phyloP scores from a whole-genome alignment of 2,888 invertebrate genomes.

The Biston stratarius region DNA sequence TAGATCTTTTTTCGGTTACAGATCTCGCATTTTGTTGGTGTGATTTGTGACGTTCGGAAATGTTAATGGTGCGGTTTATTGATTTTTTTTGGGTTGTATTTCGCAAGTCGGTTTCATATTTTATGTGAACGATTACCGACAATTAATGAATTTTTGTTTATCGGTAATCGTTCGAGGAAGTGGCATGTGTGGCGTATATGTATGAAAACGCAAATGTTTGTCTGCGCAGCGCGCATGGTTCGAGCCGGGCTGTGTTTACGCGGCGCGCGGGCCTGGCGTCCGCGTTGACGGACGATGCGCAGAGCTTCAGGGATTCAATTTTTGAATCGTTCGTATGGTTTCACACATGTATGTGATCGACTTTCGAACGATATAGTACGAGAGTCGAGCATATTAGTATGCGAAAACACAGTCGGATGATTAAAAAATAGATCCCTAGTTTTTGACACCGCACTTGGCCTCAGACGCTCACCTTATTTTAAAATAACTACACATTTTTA shows the following conservation, averaged over 20 bases:
- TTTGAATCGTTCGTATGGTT: too few relatives aligned
- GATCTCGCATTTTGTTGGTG: conserved; percentile 85
- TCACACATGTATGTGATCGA: too few relatives aligned
- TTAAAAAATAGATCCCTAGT: conserved; percentile 41
- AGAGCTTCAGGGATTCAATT: conserved; percentile 53
- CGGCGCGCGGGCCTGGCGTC: conserved; percentile 44
- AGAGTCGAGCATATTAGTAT: too few relatives aligned
- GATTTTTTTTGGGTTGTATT: conserved; percentile 64
- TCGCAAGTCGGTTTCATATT: conserved; percentile 47
- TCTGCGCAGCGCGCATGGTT: conserved; percentile 42
- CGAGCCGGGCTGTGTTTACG: conserved; percentile 68
- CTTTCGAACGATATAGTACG: too few relatives aligned
- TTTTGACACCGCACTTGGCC: conserved; percentile 76
- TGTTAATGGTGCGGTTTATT: conserved; percentile 79
- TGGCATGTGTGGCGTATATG: conserved; percentile 48
- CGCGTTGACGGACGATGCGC: conserved; percentile 76
- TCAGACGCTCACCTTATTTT: conserved; percentile 69
- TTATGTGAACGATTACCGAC: conserved; percentile 27
- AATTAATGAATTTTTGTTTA: conserved; percentile 36
- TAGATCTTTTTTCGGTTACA: conserved; percentile 83
- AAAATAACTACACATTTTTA: conserved; percentile 52
- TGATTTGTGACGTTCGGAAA: conserved; percentile 86
- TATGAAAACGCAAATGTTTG: conserved; percentile 73
- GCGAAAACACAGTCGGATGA: too few relatives aligned
- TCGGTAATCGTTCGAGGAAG: conserved; percentile 47